phyloP scores from a whole-genome alignment of 1,140 invertebrate genomes.

The Atopsyche davidsoni region DNA sequence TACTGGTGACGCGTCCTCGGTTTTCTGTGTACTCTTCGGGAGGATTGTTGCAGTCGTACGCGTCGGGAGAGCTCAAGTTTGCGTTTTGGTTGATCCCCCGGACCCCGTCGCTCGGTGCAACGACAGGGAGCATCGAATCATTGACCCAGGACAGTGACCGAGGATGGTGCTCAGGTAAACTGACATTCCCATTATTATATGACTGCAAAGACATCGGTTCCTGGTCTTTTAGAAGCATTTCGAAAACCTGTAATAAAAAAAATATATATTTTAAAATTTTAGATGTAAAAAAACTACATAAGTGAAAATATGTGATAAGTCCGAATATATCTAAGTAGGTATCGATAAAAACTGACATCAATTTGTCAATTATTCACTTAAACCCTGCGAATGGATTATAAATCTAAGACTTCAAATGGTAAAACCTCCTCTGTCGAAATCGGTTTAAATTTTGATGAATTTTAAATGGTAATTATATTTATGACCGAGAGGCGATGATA shows the following conservation, averaged over 20 bases:
- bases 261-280: neutral
- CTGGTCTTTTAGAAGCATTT: slow-evolving; percentile 26
- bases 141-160: slow-evolving; percentile 7
- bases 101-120: neutral
- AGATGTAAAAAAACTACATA: neutral
- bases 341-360: too few species aligned
- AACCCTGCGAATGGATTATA: too few species aligned
- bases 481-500: too few species aligned
- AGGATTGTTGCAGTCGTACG: too few species aligned
- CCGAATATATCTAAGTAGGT: too few species aligned
- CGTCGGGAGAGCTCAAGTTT: neutral
- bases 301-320: neutral
- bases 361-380: too few species aligned
- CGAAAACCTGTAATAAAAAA: slow-evolving; percentile 17
- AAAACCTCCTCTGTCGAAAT: too few species aligned
- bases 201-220: slow-evolving; percentile 17
- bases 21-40: too few species aligned
- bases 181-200: slow-evolving; percentile 23
- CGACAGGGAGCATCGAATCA: neutral
- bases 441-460: too few species aligned
- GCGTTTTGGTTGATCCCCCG: neutral
- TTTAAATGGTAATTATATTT: too few species aligned
- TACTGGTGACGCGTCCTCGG: too few species aligned
- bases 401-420: too few species aligned
- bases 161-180: slow-evolving; percentile 1